These are phyloP conservation scores for Miniopterus natalensis DNA, from an alignment of 2,113 vertebrate species.

Conservation along the genomic window DNA sequence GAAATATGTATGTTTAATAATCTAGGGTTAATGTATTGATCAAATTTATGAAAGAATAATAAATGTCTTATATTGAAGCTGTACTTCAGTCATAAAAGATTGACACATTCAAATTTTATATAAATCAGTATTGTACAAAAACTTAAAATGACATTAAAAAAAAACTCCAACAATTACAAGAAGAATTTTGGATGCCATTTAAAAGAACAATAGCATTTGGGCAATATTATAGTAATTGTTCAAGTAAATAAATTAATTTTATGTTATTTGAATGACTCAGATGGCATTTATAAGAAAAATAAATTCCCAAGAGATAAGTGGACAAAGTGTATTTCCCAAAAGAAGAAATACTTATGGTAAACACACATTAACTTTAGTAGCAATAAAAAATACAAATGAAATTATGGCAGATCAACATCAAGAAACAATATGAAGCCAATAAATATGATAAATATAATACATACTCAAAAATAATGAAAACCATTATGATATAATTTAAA, in stretches of 20 bases:
- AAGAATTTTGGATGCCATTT: conserved; percentile 5
- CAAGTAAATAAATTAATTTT: conserved; percentile 15
- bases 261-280: not conserved
- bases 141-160: not conserved
- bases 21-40: not conserved
- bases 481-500: not conserved
- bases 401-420: not conserved
- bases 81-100: not conserved
- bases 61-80: not conserved
- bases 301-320: not conserved
- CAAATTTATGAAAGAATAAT: not conserved
- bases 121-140: not conserved
- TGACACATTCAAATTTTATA: not conserved
- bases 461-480: not conserved
- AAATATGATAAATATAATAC: not conserved
- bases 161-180: not conserved
- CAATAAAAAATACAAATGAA: conserved; percentile 40
- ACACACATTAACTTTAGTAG: not conserved
- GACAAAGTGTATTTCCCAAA: conserved; percentile 33
- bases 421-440: not conserved
- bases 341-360: conserved; percentile 50
- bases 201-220: not conserved
- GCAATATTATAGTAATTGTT: not conserved
- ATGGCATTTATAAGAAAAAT: conserved; percentile 40
- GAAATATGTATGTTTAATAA: not conserved